Conservation (phyloP, 2,113 vertebrate species). For the Xyliphius kryptos region DNA sequence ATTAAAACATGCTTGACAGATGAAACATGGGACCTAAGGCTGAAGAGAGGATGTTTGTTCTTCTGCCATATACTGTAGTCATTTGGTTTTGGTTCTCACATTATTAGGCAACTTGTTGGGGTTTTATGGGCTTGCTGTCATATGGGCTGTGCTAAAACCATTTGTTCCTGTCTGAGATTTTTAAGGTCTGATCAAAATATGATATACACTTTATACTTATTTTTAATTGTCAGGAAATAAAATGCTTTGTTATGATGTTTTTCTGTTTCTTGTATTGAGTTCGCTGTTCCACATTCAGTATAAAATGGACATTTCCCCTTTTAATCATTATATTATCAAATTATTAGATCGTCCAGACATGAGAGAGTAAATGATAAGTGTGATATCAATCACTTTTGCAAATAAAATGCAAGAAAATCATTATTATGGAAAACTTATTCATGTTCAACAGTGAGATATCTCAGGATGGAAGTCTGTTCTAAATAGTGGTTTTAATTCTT, state of each 20-base stretch:
- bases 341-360: too few species aligned
- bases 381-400: too few species aligned
- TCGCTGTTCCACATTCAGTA: too few species aligned
- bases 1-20: conserved; percentile 75
- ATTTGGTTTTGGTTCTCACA: conserved; percentile 63
- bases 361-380: too few species aligned
- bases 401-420: too few species aligned
- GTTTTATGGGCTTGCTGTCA: conserved; percentile 46
- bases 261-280: too few species aligned
- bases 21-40: conserved; percentile 71
- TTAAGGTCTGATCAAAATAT: too few species aligned
- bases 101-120: conserved; percentile 59
- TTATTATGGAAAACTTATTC: conserved; percentile 23
- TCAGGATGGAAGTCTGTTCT: conserved; percentile 41
- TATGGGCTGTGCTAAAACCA: conserved; percentile 30
- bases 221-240: too few species aligned
- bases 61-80: conserved; percentile 69
- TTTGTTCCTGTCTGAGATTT: conserved; percentile 39
- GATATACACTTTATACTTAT: too few species aligned
- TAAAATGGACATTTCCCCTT: too few species aligned
- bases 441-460: conserved; percentile 23
- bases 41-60: conserved; percentile 71
- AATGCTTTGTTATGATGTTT: too few species aligned
- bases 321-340: too few species aligned
- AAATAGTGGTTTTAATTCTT: conserved; percentile 43